Evolutionary conservation across 2,888 invertebrate genomes (phyloP).

Genomic region (Troides oblongomaculatus): DNA sequence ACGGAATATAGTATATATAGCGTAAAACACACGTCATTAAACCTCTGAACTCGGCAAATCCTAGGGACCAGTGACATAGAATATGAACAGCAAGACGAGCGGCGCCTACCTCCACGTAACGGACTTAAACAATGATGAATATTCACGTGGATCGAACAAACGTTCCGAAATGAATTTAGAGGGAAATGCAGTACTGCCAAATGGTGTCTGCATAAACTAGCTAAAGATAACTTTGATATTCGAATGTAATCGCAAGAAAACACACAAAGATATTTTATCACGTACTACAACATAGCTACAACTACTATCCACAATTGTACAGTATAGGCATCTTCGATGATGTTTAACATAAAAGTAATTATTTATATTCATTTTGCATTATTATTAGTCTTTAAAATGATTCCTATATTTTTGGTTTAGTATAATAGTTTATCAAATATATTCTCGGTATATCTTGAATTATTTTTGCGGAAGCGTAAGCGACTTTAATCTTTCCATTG

Average conservation of each 20-base stretch:
- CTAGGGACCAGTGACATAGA: conserved; percentile 17
- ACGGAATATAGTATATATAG: not conserved
- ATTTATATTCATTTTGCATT: no score
- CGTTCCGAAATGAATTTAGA: conserved; percentile 28
- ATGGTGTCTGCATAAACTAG: conserved; percentile 25
- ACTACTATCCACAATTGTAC: not conserved
- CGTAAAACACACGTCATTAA: not conserved
- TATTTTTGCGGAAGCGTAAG: no score
- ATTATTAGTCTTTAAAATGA: no score
- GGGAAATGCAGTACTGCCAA: conserved; percentile 23
- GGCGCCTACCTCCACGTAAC: conserved; percentile 13
- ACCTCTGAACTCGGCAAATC: conserved; percentile 5
- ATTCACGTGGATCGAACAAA: conserved; percentile 29
- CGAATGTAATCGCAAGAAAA: conserved; percentile 18
- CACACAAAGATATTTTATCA: conserved; percentile 1
- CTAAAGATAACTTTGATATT: conserved; percentile 23
- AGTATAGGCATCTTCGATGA: no score
- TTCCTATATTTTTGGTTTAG: no score
- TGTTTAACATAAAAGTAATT: no score
- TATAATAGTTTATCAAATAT: no score
- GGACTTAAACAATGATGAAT: conserved; percentile 27
- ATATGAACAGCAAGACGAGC: conserved; percentile 18
- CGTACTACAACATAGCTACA: not conserved
- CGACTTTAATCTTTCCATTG: no score
- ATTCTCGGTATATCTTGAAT: no score